phyloP scores from a whole-genome alignment of 2,113 vertebrate genomes.

The Atlantisia rogersi region DNA sequence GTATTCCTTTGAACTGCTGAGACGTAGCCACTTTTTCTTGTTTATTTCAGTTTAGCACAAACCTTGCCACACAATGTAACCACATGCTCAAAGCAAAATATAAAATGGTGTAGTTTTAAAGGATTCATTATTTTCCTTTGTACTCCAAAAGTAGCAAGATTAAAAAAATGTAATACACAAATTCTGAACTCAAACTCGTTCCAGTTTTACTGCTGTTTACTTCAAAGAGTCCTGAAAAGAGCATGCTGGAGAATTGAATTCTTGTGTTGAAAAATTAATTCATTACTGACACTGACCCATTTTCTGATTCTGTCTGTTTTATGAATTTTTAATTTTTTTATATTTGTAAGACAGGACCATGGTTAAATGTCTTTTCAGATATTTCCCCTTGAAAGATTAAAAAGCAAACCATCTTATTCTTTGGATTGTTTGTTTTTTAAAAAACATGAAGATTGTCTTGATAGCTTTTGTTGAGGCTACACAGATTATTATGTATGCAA shows the following conservation, averaged over 20 bases:
- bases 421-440: neutral
- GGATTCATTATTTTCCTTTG: constrained; percentile 77
- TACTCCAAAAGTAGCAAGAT: constrained; percentile 58
- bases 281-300: constrained; percentile 74
- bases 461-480: neutral
- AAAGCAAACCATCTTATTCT: neutral
- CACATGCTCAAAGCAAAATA: constrained; percentile 69
- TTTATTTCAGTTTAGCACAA: constrained; percentile 67
- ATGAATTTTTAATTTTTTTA: constrained; percentile 70
- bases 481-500: neutral
- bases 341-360: constrained; percentile 44
- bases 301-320: constrained; percentile 62
- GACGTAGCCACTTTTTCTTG: constrained; percentile 32
- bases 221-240: constrained; percentile 73
- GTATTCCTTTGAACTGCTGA: constrained; percentile 76
- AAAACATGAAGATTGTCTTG: neutral
- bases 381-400: constrained; percentile 36
- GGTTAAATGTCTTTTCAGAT: constrained; percentile 29
- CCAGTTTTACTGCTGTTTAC: constrained; percentile 69
- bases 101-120: constrained; percentile 73
- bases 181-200: constrained; percentile 50
- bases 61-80: constrained; percentile 27
- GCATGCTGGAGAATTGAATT: constrained; percentile 54
- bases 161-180: constrained; percentile 63
- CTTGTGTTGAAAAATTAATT: constrained; percentile 79